A percentile compares a stretch with the other conserved stretches of the same genome.
phyloP scores from a whole-genome alignment of 2,888 invertebrate species.

The Hermodice carunculata region DNA sequence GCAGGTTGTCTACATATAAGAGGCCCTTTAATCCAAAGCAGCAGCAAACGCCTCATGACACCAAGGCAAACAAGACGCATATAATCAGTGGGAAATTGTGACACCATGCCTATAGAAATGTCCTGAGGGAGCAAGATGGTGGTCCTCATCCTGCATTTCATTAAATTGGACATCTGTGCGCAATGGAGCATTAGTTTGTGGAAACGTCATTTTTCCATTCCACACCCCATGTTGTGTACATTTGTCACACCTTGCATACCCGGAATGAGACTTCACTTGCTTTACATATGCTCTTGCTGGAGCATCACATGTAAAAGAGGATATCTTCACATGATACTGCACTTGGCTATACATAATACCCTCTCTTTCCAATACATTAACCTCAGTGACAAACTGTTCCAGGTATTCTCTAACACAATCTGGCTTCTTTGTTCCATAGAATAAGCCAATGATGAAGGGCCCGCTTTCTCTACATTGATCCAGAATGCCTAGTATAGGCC shows the following conservation, averaged over 20 bases:
- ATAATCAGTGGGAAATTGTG: slow-evolving; percentile 52
- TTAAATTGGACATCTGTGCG: slow-evolving; percentile 36
- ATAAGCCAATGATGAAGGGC: neutral
- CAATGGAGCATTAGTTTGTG: slow-evolving; percentile 26
- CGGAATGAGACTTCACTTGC: slow-evolving; percentile 21
- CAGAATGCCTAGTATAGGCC: neutral
- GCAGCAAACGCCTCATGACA: slow-evolving; percentile 50
- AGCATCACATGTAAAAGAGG: slow-evolving; percentile 12
- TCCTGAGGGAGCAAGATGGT: slow-evolving; percentile 39
- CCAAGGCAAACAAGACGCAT: slow-evolving; percentile 61
- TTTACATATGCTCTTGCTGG: slow-evolving; percentile 25
- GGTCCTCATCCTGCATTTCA: no score
- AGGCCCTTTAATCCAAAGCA: no score
- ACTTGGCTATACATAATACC: neutral
- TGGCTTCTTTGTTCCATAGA: neutral
- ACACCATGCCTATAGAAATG: slow-evolving; percentile 45
- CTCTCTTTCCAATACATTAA: neutral
- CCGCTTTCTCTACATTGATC: neutral
- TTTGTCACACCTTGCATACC: slow-evolving; percentile 27
- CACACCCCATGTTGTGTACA: neutral
- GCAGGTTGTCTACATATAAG: no score
- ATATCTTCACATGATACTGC: neutral
- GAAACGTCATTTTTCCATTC: slow-evolving; percentile 36
- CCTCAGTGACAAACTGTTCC: neutral
- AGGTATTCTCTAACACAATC: neutral